phyloP scores from a whole-genome alignment of 2,888 invertebrate genomes.

The Drosophila pullipes region DNA sequence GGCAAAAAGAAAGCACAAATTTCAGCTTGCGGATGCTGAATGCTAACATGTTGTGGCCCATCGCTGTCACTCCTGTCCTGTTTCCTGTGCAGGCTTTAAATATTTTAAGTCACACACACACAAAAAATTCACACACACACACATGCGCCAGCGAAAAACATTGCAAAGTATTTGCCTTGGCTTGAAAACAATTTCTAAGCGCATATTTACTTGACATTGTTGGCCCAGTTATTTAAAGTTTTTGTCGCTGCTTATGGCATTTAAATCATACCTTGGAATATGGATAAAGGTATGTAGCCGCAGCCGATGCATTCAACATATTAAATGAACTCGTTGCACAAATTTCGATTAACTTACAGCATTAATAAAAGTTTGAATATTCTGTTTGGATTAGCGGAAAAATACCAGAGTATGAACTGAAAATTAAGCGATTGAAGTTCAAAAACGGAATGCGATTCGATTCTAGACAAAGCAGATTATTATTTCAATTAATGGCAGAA shows the following conservation, averaged over 20 bases:
- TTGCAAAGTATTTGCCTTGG: conserved; percentile 38
- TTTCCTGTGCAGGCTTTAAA: conserved; percentile 42
- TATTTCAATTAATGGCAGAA: too few relatives aligned
- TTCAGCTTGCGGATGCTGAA: conserved; percentile 10
- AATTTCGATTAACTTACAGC: conserved; percentile 1
- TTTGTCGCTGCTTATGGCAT: conserved; percentile 14
- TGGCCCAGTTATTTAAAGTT: conserved; percentile 16
- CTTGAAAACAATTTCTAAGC: conserved; percentile 54
- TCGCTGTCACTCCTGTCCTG: conserved; percentile 16
- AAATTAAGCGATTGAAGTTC: neutral
- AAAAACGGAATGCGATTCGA: neutral
- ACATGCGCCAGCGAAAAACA: conserved; percentile 28
- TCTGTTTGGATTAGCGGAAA: neutral
- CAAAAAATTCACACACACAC: conserved; percentile 2
- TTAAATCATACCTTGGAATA: neutral
- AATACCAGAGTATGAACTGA: neutral
- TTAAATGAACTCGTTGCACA: conserved; percentile 15
- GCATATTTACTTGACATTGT: conserved; percentile 43
- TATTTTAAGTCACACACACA: conserved; percentile 48
- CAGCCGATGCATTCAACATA: conserved; percentile 38
- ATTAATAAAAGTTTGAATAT: conserved; percentile 13
- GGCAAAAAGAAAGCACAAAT: neutral
- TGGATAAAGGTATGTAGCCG: neutral
- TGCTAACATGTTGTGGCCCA: conserved; percentile 4
- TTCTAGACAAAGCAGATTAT: neutral